Conservation (phyloP, 2,888 invertebrate species). For the Tetramorium bicarinatum region DNA sequence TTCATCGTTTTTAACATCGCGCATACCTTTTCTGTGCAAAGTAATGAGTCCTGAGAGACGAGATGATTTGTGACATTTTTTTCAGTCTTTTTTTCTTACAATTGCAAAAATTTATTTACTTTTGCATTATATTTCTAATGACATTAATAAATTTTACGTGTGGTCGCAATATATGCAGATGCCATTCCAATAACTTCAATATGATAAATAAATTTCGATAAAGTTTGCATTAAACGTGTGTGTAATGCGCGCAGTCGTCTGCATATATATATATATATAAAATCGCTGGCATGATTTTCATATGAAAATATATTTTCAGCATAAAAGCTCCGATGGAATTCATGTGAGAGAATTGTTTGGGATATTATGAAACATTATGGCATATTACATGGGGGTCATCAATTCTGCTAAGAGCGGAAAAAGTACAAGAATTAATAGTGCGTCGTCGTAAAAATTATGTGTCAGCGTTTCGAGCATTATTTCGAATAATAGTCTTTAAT, state of each 20-base stretch:
- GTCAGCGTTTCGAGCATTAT: slow-evolving; percentile 7
- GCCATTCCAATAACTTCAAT: neutral
- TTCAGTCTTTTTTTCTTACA: neutral
- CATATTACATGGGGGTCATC: slow-evolving; percentile 1
- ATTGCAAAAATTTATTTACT: neutral
- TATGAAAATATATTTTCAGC: slow-evolving; percentile 38
- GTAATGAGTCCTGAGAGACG: neutral
- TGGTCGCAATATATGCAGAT: slow-evolving; percentile 10
- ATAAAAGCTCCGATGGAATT: neutral
- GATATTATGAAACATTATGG: slow-evolving; percentile 36
- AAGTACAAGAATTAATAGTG: slow-evolving; percentile 22
- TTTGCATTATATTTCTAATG: neutral
- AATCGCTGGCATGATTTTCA: slow-evolving; percentile 9
- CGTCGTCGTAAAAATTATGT: neutral
- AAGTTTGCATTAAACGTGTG: slow-evolving; percentile 17
- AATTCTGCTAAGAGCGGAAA: slow-evolving; percentile 1
- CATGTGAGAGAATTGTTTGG: slow-evolving; percentile 12
- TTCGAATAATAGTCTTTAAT: neutral
- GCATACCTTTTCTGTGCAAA: neutral
- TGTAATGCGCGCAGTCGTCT: slow-evolving; percentile 1
- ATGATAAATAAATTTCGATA: slow-evolving; percentile 2
- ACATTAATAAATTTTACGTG: neutral
- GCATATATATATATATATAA: too few relatives aligned
- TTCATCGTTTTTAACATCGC: neutral
- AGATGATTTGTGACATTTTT: neutral